These are phyloP conservation scores for Parthenolecanium corni DNA, from an alignment of 2,888 invertebrate species.

Conservation along the genomic window DNA sequence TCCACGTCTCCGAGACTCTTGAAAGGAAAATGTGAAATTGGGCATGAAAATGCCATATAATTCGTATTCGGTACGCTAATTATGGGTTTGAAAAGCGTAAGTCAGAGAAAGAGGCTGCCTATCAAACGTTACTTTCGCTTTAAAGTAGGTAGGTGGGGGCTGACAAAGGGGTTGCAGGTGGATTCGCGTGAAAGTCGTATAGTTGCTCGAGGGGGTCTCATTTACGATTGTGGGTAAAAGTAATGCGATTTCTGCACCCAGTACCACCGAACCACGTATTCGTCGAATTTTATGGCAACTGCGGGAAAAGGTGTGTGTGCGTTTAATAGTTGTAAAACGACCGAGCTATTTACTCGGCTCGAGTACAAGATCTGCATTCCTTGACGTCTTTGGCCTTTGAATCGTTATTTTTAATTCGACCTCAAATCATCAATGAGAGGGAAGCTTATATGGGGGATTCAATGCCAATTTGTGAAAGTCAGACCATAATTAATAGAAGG, in stretches of 20 bases:
- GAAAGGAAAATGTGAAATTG: slow-evolving; percentile 12
- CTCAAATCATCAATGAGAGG: too few relatives aligned
- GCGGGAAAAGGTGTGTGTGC: neutral
- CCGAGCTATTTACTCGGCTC: neutral
- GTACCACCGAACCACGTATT: neutral
- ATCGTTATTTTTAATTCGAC: too few relatives aligned
- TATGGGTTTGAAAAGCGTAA: slow-evolving; percentile 25
- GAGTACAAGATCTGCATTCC: neutral
- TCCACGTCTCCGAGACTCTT: too few relatives aligned
- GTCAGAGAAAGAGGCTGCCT: slow-evolving; percentile 12
- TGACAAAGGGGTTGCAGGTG: neutral
- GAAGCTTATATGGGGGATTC: too few relatives aligned
- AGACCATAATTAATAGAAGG: too few relatives aligned
- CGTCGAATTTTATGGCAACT: slow-evolving; percentile 12
- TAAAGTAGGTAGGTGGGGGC: slow-evolving; percentile 17
- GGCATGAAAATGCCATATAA: slow-evolving; percentile 26
- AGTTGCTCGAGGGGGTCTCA: slow-evolving; percentile 11
- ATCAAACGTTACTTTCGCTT: slow-evolving; percentile 21
- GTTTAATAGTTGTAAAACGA: slow-evolving; percentile 18
- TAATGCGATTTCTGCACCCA: slow-evolving; percentile 1
- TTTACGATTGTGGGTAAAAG: slow-evolving; percentile 21
- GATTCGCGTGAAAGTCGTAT: neutral
- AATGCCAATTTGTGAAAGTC: too few relatives aligned
- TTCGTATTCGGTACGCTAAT: slow-evolving; percentile 25
- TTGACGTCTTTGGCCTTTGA: neutral